Evolutionary conservation across 2,888 invertebrate genomes (phyloP).

Genomic region (Drosophila seclusa): DNA sequence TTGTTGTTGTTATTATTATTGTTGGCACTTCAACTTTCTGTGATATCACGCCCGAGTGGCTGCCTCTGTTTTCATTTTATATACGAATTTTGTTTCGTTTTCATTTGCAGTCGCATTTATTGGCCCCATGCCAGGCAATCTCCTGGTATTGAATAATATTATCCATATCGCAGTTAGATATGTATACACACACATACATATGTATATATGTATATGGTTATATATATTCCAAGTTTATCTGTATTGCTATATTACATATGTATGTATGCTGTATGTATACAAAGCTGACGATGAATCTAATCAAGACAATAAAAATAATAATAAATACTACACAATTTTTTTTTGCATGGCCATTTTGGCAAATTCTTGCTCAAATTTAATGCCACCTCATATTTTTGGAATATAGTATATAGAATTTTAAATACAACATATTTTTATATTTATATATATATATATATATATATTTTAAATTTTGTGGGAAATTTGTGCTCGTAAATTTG

Average conservation of each 20-base stretch:
- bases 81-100: slow-evolving; percentile 49
- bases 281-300: slow-evolving; percentile 50
- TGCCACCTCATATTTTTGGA: slow-evolving; percentile 26
- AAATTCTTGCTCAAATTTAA: slow-evolving; percentile 48
- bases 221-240: slow-evolving; percentile 9
- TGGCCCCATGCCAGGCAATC: slow-evolving; percentile 74
- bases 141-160: slow-evolving; percentile 69
- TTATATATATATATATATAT: slow-evolving; percentile 3
- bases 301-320: slow-evolving; percentile 77
- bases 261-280: neutral
- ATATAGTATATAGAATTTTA: slow-evolving; percentile 22
- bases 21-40: slow-evolving; percentile 63
- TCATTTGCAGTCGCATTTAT: slow-evolving; percentile 71
- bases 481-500: slow-evolving; percentile 47
- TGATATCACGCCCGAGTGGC: slow-evolving; percentile 33
- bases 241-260: slow-evolving; percentile 12
- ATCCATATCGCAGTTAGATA: slow-evolving; percentile 59
- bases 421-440: slow-evolving; percentile 23
- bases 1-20: slow-evolving; percentile 24
- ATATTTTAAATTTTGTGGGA: slow-evolving; percentile 38
- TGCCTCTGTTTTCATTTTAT: slow-evolving; percentile 32
- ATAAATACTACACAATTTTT: slow-evolving; percentile 62
- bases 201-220: slow-evolving; percentile 16
- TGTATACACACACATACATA: slow-evolving; percentile 2
- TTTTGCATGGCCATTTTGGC: slow-evolving; percentile 40